Evolutionary conservation across 2,888 invertebrate genomes (phyloP).

Genomic region (Anthophora plumipes): DNA sequence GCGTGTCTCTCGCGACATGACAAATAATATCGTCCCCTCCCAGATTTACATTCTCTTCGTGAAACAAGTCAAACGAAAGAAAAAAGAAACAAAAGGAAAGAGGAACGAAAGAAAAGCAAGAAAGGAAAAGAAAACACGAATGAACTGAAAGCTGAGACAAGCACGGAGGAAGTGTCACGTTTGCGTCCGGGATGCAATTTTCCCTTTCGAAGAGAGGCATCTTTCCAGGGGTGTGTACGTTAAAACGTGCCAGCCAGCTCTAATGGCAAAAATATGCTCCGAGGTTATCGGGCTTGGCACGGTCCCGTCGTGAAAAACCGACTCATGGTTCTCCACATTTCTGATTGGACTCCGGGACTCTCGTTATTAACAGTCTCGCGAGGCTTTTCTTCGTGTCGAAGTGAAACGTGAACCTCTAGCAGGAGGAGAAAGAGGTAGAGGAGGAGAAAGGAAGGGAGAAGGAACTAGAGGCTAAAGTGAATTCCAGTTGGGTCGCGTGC

Average conservation of each 20-base stretch:
- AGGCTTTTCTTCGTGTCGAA: not conserved
- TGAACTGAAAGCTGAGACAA: not conserved
- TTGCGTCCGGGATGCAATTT: constrained; percentile 38
- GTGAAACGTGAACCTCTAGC: not conserved
- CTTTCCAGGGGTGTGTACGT: not conserved
- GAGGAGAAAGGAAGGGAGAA: too few relatives aligned
- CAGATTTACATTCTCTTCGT: constrained; percentile 56
- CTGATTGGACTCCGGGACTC: not conserved
- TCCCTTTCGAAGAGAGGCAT: constrained; percentile 14
- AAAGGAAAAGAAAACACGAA: not conserved
- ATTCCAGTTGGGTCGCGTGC: constrained; percentile 34
- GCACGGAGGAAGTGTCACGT: constrained; percentile 35
- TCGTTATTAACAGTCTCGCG: constrained; percentile 29
- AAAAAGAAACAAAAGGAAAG: not conserved
- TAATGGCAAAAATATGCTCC: constrained; percentile 54
- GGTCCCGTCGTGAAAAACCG: not conserved
- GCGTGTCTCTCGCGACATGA: constrained; percentile 47
- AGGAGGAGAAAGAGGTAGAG: too few relatives aligned
- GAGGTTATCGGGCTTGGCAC: constrained; percentile 40
- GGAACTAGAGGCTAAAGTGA: not conserved
- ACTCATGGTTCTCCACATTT: not conserved
- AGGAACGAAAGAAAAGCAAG: not conserved
- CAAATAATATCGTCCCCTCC: constrained; percentile 22
- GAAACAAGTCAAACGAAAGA: not conserved
- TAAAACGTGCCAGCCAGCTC: constrained; percentile 33